Percentiles rank a stretch among this genome's conserved stretches.
These are phyloP conservation scores for Mechanitis mazaeus DNA, from an alignment of 2,888 invertebrate species.

Conservation along the genomic window DNA sequence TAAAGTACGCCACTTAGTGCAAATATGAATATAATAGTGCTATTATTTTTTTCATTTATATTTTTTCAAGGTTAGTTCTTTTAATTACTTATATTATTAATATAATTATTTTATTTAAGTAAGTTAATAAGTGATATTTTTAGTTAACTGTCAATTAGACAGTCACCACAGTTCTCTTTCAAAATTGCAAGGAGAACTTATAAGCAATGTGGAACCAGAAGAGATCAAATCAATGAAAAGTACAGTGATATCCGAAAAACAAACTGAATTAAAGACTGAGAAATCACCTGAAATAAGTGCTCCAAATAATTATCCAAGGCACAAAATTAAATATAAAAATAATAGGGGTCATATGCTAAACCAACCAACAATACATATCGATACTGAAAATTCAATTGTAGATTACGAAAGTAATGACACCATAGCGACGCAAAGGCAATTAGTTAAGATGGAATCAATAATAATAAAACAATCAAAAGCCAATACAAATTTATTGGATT, in stretches of 20 bases:
- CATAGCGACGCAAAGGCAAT: conserved; percentile 19
- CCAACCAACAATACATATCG: conserved; percentile 6
- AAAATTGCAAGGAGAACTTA: background rate
- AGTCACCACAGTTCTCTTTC: background rate
- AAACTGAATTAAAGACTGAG: conserved; percentile 3
- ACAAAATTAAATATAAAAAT: conserved; percentile 9
- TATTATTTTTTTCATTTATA: conserved; percentile 7
- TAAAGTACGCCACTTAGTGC: conserved; percentile 27
- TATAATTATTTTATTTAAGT: background rate
- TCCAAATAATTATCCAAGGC: background rate
- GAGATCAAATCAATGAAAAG: conserved; percentile 12
- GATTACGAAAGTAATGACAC: conserved; percentile 11
- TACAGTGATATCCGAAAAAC: conserved; percentile 15
- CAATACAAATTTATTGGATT: background rate
- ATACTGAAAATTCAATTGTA: conserved; percentile 10
- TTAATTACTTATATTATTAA: background rate
- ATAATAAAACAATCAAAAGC: conserved; percentile 10
- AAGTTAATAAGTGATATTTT: background rate
- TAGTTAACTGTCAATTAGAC: conserved; percentile 9
- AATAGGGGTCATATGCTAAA: background rate
- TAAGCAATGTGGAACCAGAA: conserved; percentile 9
- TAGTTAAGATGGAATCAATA: conserved; percentile 21
- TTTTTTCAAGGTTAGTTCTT: conserved; percentile 10
- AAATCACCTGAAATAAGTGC: background rate
- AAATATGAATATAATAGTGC: conserved; percentile 27